phyloP scores from a whole-genome alignment of 2,888 invertebrate genomes.

The Cetonia aurata region DNA sequence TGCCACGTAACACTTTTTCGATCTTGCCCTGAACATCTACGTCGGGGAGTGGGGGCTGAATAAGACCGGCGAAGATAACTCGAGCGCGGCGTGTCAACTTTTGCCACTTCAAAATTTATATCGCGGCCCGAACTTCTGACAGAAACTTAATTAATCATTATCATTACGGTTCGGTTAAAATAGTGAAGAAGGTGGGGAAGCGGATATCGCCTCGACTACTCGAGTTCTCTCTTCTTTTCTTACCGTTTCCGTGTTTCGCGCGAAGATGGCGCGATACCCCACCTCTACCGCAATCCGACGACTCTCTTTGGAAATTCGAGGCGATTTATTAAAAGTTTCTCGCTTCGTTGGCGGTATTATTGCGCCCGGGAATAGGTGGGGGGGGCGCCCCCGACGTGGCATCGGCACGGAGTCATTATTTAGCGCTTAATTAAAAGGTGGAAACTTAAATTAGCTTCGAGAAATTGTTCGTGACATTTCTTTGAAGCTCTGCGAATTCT shows the following conservation, averaged over 20 bases:
- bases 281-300: constrained; percentile 17
- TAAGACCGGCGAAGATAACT: constrained; percentile 19
- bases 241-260: constrained; percentile 6
- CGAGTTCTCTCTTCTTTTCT: neutral
- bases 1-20: constrained; percentile 1
- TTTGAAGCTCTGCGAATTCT: too few species aligned
- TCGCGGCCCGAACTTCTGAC: constrained; percentile 53
- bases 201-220: constrained; percentile 18
- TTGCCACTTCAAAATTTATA: constrained; percentile 53
- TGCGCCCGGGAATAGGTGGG: constrained; percentile 7
- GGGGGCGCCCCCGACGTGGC: too few species aligned
- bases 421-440: too few species aligned
- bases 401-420: too few species aligned
- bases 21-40: neutral
- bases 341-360: constrained; percentile 24
- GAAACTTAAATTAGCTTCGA: too few species aligned
- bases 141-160: constrained; percentile 54
- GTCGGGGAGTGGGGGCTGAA: neutral
- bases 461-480: too few species aligned
- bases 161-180: constrained; percentile 47
- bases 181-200: too few species aligned
- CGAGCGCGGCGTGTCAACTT: constrained; percentile 39
- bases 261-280: neutral
- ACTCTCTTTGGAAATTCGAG: constrained; percentile 31
- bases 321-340: constrained; percentile 42